Base-by-base conservation (phyloP, 2,888 invertebrate genomes). In the Drosophila peninsularis region DNA sequence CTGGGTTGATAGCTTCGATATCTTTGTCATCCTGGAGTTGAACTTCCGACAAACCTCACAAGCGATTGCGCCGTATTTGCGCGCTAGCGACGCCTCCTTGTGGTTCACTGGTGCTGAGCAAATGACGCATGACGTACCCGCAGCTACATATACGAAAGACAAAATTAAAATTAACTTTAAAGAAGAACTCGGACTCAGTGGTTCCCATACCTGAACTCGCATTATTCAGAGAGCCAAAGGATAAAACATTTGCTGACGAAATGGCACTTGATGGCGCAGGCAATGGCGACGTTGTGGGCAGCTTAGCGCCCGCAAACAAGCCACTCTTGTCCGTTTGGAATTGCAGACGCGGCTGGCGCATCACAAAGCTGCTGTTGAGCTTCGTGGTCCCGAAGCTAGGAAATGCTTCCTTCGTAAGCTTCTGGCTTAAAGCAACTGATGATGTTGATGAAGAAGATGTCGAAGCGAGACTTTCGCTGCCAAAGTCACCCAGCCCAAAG, bases 31-130 rank as follows among this genome's bases (percentile, higher is more conserved):
- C 91, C 96, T 96, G 19, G 96, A 95, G 88, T 97, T 96, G 92
- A 97, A 97, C 91, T 97, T 97, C 54, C 96, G 94, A 91, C 98
- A 98, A 10, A 96, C 95, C 90, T 96, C 96, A 92, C 98, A 98
- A 78, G 96, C 96, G 89, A 95, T 95, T 70, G 96, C 96, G 34
- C 97, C 97, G 91, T 96, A 97, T 91, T 97, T 97, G 68, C 96
- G 94, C 27, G 96, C 95, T 93, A 96, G 96, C 87, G 95, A 95
- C 11, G 96, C 94, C 91, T 96, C 96, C 89, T 95, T 95, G 91
- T 95, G 95, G 90, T 95, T 95, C 54, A 96, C 94, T 41, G 95
- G 94, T 44, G 96, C 95, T 42, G 96, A 95, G 91, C 97, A 97
- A 37, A 97, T 96, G 60, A 96, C 96, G 92, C 97, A 97, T 39